These are phyloP conservation scores for Hydrophis major DNA, from an alignment of 2,797 vertebrate genomes.

Conservation along the genomic window DNA sequence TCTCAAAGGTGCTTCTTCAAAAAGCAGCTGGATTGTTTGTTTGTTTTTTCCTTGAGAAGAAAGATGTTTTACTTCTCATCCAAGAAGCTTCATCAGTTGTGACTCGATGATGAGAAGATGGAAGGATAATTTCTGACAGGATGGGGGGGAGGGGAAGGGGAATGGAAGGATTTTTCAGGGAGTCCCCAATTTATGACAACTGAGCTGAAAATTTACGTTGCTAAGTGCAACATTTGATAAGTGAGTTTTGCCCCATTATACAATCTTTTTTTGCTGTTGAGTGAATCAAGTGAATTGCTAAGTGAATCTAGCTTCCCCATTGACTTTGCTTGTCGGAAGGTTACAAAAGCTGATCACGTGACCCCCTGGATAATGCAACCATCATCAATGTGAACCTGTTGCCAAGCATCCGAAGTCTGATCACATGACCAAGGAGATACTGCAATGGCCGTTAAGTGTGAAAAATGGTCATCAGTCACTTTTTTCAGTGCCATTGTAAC, in stretches of 20 bases:
- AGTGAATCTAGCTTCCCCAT: background rate
- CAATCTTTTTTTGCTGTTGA: background rate
- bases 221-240: background rate
- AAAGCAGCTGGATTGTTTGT: background rate
- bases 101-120: background rate
- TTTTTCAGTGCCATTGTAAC: background rate
- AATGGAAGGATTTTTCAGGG: background rate
- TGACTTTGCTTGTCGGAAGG: background rate
- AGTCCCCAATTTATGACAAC: background rate
- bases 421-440: background rate
- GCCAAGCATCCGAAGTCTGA: background rate
- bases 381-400: background rate
- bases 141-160: background rate
- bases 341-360: background rate
- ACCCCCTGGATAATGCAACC: background rate
- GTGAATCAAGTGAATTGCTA: background rate
- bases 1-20: background rate
- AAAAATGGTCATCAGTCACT: background rate
- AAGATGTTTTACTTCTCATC: background rate
- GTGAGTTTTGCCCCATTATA: background rate
- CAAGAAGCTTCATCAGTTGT: background rate
- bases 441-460: too few relatives aligned
- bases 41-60: background rate
- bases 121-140: background rate
- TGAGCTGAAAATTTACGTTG: background rate